These are phyloP conservation scores for Napeogenes inachia DNA, from an alignment of 2,888 invertebrate species.

Conservation along the genomic window DNA sequence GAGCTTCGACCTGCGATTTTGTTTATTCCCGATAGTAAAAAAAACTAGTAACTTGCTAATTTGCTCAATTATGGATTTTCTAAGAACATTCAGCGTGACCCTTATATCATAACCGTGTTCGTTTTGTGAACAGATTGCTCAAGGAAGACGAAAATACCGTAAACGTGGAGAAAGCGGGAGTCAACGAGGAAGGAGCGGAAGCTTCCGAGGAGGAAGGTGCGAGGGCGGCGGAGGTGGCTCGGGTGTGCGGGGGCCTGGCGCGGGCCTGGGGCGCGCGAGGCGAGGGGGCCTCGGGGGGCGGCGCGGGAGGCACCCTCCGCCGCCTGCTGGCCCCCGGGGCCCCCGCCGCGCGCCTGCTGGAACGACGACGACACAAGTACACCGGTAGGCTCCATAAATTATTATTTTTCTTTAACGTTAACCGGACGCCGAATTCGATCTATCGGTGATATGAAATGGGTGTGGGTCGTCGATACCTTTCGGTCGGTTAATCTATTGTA, in stretches of 20 bases:
- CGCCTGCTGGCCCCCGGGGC: constrained; percentile 36
- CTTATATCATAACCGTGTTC: too few species aligned
- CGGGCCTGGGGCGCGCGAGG: constrained; percentile 52
- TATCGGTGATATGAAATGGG: too few species aligned
- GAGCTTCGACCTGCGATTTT: too few species aligned
- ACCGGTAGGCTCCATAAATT: constrained; percentile 11
- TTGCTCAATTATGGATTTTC: too few species aligned
- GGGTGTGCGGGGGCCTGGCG: constrained; percentile 51
- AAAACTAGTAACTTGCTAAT: too few species aligned
- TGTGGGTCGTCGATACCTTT: too few species aligned
- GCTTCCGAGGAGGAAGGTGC: constrained; percentile 31
- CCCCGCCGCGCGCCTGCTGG: constrained; percentile 48
- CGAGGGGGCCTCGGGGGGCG: constrained; percentile 39
- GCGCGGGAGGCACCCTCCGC: constrained; percentile 32
- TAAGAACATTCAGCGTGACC: too few species aligned
- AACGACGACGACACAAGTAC: constrained; percentile 25
- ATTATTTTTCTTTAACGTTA: too few species aligned
- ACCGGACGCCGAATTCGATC: too few species aligned
- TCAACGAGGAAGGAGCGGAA: constrained; percentile 20
- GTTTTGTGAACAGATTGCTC: constrained; percentile 14
- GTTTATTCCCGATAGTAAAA: too few species aligned
- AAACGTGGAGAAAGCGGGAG: constrained; percentile 24
- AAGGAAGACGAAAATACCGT: constrained; percentile 11
- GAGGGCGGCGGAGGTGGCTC: constrained; percentile 35
- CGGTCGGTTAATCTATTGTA: too few species aligned